phyloP scores from a whole-genome alignment of 92 coral and sea anemone genomes.

The Umimayanthus chanpuru region DNA sequence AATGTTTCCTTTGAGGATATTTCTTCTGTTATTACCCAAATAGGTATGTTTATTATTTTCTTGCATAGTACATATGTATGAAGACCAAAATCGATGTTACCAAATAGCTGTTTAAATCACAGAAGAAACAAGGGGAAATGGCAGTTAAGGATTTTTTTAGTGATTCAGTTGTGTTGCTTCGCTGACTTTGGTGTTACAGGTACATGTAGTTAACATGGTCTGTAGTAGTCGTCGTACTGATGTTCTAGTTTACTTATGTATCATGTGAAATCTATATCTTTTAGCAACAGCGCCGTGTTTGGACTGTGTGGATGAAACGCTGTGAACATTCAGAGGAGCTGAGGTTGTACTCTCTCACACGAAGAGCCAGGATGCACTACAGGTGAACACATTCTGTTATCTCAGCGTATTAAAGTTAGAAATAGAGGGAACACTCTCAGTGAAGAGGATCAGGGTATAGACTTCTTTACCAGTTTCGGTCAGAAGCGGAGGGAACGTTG shows the following conservation, averaged over 20 bases:
- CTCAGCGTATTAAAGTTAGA: background rate
- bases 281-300: conserved; percentile 71
- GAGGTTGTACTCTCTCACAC: conserved; percentile 74
- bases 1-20: too few species aligned
- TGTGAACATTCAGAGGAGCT: conserved; percentile 96
- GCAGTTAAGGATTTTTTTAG: background rate
- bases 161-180: background rate
- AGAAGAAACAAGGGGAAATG: background rate
- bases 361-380: conserved; percentile 77
- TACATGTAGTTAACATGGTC: background rate
- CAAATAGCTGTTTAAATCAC: background rate
- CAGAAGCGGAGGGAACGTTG: background rate
- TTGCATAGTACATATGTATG: too few species aligned
- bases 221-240: background rate
- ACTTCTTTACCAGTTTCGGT: background rate
- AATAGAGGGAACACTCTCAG: background rate
- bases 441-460: background rate
- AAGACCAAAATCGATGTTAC: background rate
- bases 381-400: conserved; percentile 47
- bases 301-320: conserved; percentile 84
- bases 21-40: too few species aligned
- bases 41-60: too few species aligned
- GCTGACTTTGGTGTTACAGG: background rate
- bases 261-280: background rate
- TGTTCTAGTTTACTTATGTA: background rate